phyloP scores from a whole-genome alignment of 2,888 invertebrate species.

The Drosophila diplacantha region DNA sequence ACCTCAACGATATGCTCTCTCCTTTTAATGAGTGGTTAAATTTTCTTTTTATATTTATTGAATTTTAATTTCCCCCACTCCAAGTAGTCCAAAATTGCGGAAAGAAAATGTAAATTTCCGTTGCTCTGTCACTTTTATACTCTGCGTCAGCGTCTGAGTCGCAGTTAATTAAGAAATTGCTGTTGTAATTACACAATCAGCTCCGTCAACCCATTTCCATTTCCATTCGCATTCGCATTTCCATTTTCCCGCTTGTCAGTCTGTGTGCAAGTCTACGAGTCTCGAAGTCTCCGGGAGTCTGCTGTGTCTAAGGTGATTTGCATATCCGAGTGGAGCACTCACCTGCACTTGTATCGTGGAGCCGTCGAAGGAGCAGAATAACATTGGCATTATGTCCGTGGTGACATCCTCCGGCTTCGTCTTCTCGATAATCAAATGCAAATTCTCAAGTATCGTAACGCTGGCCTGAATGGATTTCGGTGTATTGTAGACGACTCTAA shows the following conservation, averaged over 20 bases:
- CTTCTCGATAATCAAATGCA: conserved; percentile 92
- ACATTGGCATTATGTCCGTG: conserved; percentile 89
- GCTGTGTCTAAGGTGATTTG: conserved; percentile 47
- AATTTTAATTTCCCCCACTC: conserved; percentile 19
- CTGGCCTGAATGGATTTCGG: conserved; percentile 91
- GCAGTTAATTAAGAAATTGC: conserved; percentile 68
- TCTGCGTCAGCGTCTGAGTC: conserved; percentile 39
- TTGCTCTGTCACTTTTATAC: conserved; percentile 44
- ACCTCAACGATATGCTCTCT: background rate
- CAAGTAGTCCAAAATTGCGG: conserved; percentile 9
- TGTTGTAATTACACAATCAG: conserved; percentile 65
- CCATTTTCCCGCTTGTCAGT: background rate
- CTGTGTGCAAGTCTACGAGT: conserved; percentile 6
- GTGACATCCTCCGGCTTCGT: conserved; percentile 88
- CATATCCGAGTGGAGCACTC: conserved; percentile 59
- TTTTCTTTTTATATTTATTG: conserved; percentile 19
- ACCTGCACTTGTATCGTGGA: conserved; percentile 94
- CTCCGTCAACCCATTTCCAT: conserved; percentile 50
- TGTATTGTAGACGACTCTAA: conserved; percentile 84
- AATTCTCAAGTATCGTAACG: conserved; percentile 91
- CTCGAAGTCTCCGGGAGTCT: background rate
- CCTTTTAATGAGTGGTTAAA: background rate
- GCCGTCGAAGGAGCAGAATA: conserved; percentile 92
- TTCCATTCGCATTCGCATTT: conserved; percentile 23
- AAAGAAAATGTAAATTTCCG: conserved; percentile 33